Percentiles rank a stretch among this genome's conserved stretches.
Evolutionary conservation across 2,888 invertebrate species (phyloP).

Genomic region (Pseudeuparius sepicola): DNA sequence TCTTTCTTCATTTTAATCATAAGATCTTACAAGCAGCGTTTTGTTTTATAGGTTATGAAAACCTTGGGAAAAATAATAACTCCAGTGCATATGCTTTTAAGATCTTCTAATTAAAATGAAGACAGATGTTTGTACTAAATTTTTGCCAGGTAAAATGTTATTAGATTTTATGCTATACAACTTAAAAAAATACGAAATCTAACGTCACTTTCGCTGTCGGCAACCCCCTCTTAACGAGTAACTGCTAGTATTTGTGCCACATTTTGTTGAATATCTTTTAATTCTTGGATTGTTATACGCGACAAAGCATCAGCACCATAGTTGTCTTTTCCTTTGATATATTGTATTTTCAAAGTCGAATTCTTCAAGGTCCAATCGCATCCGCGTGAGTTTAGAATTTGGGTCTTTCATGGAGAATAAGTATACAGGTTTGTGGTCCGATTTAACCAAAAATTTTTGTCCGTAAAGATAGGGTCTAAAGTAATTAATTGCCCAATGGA

Average conservation of each 20-base stretch:
- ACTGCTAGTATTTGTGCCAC: slow-evolving; percentile 5
- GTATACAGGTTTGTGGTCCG: slow-evolving; percentile 18
- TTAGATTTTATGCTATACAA: too few relatives aligned
- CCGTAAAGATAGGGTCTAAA: slow-evolving; percentile 12
- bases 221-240: too few relatives aligned
- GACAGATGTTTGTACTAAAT: too few relatives aligned
- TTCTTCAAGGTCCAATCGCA: slow-evolving; percentile 13
- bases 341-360: slow-evolving; percentile 11
- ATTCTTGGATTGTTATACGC: slow-evolving; percentile 5
- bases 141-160: too few relatives aligned
- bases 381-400: slow-evolving; percentile 15
- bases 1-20: too few relatives aligned
- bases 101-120: too few relatives aligned
- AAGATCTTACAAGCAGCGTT: too few relatives aligned
- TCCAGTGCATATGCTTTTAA: too few relatives aligned
- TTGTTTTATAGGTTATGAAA: too few relatives aligned
- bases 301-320: slow-evolving; percentile 10
- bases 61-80: too few relatives aligned
- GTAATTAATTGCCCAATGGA: slow-evolving; percentile 13
- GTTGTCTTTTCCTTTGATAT: slow-evolving; percentile 10
- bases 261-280: slow-evolving; percentile 3
- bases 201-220: too few relatives aligned
- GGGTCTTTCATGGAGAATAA: slow-evolving; percentile 17
- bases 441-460: slow-evolving; percentile 16
- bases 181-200: too few relatives aligned